Base-by-base conservation (phyloP, 2,888 invertebrate species). In the Agonopterix alstromeriana region DNA sequence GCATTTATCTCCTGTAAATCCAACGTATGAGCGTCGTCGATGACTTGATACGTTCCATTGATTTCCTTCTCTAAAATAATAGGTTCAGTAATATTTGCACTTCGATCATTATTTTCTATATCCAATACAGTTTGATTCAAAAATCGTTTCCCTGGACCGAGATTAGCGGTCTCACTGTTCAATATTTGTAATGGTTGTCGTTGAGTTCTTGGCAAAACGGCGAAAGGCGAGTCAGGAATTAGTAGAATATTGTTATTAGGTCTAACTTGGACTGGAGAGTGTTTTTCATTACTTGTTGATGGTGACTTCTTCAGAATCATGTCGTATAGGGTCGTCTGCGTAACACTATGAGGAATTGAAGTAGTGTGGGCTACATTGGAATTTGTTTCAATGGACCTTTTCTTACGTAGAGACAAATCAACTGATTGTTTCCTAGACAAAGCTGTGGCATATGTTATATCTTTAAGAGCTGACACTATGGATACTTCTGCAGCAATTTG, bases 401-500 rank as follows among this genome's bases (percentile, higher is more conserved):
- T 88, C 54, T 61, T 81, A 35, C 87, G 72, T 10, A 88, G 59
- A 17, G 78, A 73, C 53, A 87, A 71, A 65, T 88, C 88, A 40
- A 85, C 73, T 2, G 85, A 84, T 58, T 87, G 87, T 53, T 83
- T 87, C 54, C 83, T 88, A 35, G 86, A 86, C 42, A 88, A 58
- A 2, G 84, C 77, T 43, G 76, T 61, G 9, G 87, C 73, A 53
- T 86, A 88, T 7, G 87, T 88, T 5, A 78, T 82, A 54, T 88
- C 88, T 63, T 86, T 87, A 48, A 88, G 63, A 14, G 87, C 86
- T 17, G 88, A 80, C 2, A 88, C 78, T 51, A 88, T 87, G 0
- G 88, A 85, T 8, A 85, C 73, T 64, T 88, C 88, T 42, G 88
- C 85, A 42, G 88, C 80, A 53, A 88, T 85, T 73, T 86, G 87